Evolutionary conservation across 1,140 invertebrate genomes (phyloP).

Genomic region (Nephila pilipes): DNA sequence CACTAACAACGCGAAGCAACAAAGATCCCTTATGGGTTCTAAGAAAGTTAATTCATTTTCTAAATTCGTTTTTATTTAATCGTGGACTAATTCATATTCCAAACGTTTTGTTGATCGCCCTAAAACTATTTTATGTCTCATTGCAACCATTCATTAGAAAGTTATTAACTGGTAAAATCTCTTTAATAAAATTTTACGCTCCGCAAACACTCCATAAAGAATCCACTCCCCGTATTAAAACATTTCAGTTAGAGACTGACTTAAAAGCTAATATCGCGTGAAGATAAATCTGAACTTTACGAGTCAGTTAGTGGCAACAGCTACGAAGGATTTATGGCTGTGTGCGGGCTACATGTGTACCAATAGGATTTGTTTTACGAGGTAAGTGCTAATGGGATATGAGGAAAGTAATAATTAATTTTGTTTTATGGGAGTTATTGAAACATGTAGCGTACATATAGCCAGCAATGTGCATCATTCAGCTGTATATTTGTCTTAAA

Average conservation of each 20-base stretch:
- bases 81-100: neutral
- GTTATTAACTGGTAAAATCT: neutral
- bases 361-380: constrained; percentile 46
- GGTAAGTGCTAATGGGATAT: constrained; percentile 33
- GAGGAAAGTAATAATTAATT: constrained; percentile 22
- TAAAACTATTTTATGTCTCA: neutral
- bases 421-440: constrained; percentile 16
- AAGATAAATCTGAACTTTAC: constrained; percentile 65
- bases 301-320: neutral
- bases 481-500: too few species aligned
- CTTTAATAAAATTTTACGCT: constrained; percentile 56
- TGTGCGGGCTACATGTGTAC: too few species aligned
- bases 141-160: neutral
- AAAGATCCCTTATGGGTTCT: too few species aligned
- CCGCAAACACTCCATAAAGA: constrained; percentile 52
- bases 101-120: too few species aligned
- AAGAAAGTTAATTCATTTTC: too few species aligned
- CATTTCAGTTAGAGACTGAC: neutral
- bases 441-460: too few species aligned
- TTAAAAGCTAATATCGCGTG: constrained; percentile 59
- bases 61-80: too few species aligned
- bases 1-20: too few species aligned
- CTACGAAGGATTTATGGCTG: neutral
- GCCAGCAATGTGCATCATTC: too few species aligned
- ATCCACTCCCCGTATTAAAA: neutral